A percentile compares a stretch with the other conserved stretches of the same genome.
Conservation (phyloP, 2,888 invertebrate genomes). For the Drosophila suboccidentalis region DNA sequence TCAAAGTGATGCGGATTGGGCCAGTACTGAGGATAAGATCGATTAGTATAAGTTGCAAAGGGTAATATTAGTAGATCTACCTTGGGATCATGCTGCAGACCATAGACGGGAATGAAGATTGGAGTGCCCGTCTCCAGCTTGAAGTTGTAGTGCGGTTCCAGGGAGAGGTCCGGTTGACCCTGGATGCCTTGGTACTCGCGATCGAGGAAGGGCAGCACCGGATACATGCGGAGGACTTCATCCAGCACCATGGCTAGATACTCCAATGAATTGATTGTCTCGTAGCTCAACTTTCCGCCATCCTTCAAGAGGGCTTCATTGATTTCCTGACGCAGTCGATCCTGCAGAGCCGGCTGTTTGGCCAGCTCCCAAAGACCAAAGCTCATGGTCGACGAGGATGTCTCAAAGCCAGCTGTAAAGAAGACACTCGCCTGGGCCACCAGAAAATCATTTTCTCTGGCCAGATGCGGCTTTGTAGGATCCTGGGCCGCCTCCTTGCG, state of each 20-base stretch:
- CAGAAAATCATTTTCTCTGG: slow-evolving; percentile 74
- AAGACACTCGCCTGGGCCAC: slow-evolving; percentile 84
- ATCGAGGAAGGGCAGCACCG: slow-evolving; percentile 84
- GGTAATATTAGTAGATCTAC: slow-evolving; percentile 47
- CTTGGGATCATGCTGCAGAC: slow-evolving; percentile 83
- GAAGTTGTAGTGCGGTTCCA: slow-evolving; percentile 81
- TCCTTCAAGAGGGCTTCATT: slow-evolving; percentile 79
- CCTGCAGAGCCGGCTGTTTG: slow-evolving; percentile 84
- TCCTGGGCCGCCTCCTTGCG: slow-evolving; percentile 75
- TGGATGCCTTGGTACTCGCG: slow-evolving; percentile 74
- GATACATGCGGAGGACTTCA: slow-evolving; percentile 84
- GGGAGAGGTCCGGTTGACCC: slow-evolving; percentile 64
- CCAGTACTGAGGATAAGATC: slow-evolving; percentile 73
- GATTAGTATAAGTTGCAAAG: background rate
- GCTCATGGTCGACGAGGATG: slow-evolving; percentile 85
- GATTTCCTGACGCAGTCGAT: slow-evolving; percentile 85
- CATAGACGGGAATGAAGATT: slow-evolving; percentile 82
- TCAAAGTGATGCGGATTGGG: slow-evolving; percentile 82
- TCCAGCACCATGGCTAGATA: slow-evolving; percentile 86
- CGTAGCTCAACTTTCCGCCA: slow-evolving; percentile 84
- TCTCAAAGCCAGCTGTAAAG: slow-evolving; percentile 84
- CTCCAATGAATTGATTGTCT: slow-evolving; percentile 84
- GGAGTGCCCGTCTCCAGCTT: slow-evolving; percentile 80
- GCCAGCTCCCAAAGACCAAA: slow-evolving; percentile 85
- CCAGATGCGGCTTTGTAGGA: slow-evolving; percentile 54